Base-by-base conservation (phyloP, 2,113 vertebrate species). In the Pseudorasbora parva region DNA sequence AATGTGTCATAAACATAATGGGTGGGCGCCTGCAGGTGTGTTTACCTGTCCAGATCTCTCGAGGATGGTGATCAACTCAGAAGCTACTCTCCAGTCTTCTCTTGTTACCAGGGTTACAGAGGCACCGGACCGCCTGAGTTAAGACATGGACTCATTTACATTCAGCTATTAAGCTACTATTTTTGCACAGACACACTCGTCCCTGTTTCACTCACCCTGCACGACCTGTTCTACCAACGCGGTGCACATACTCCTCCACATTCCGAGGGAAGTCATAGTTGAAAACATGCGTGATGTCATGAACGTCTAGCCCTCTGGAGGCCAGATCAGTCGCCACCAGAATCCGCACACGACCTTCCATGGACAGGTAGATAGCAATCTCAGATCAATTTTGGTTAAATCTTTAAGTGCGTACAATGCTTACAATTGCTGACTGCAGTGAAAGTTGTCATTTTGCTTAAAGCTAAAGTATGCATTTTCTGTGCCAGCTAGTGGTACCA, bases 231-330 rank as follows among this genome's bases (percentile, higher is more conserved):
- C 97, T 96, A 2, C 98, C 98, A 33, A 99, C 92, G 81, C 98
- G 94, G 81, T 99, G 98, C 14, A 99, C 96, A 1, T 99, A 99
- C 59, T 99, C 98, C 83, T 99, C 98, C 45, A 98, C 96, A 86
- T 99, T 98, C n/a, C 95, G 94, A 23, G 98, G 98, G 69, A 99
- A 99, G 88, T 99, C 97, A 0, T 92, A 99, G 88, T 99, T 99
- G 82, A 97, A 96, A 47, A 99, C 97, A 0, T 99, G 97, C 0
- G 97, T 98, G 82, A 99, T 92, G 78, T 99, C 97, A 0, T 93
- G 92, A 37, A 99, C 97, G 79, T 99, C 98, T 3, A 99, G 92
- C 12, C 98, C 98, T 27, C 97, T 95, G 21, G 98, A 99, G 0
- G 98, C 98, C 82, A 99, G 81, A 85, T 99, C 98, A 51, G 98